Evolutionary conservation across 2,113 vertebrate species (phyloP).

Genomic region (Xiphorhynchus elegans): DNA sequence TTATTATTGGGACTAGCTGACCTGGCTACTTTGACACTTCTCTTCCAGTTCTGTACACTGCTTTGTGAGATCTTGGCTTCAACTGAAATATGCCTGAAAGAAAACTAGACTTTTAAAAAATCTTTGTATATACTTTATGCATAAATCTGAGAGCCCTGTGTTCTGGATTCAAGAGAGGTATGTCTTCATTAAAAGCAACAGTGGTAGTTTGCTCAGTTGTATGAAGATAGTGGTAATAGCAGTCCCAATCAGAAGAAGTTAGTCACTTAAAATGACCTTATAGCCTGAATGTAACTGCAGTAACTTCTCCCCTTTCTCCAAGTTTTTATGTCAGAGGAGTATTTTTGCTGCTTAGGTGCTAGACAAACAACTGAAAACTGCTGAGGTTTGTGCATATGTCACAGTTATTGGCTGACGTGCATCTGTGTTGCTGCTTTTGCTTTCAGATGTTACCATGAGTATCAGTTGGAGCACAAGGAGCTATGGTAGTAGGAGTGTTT

Average conservation of each 20-base stretch:
- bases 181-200: neutral
- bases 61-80: neutral
- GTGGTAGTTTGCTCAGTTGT: neutral
- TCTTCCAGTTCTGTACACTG: neutral
- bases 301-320: neutral
- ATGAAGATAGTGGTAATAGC: neutral
- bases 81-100: neutral
- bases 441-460: slow-evolving; percentile 51
- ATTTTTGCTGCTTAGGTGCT: neutral
- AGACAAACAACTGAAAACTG: neutral
- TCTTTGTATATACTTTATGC: neutral
- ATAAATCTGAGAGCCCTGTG: neutral
- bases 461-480: slow-evolving; percentile 47
- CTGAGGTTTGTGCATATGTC: neutral
- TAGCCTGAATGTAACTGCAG: neutral
- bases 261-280: neutral
- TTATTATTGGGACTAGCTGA: neutral
- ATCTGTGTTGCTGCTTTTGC: slow-evolving; percentile 61
- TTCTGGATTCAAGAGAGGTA: neutral
- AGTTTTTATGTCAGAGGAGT: neutral
- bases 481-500: slow-evolving; percentile 57
- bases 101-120: neutral
- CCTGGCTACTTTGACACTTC: neutral
- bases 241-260: neutral
- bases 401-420: slow-evolving; percentile 23